A percentile compares a stretch with the other conserved stretches of the same genome.
These are phyloP conservation scores for Lutjanus argentimaculatus DNA, from an alignment of 2,797 vertebrate genomes.

Conservation along the genomic window DNA sequence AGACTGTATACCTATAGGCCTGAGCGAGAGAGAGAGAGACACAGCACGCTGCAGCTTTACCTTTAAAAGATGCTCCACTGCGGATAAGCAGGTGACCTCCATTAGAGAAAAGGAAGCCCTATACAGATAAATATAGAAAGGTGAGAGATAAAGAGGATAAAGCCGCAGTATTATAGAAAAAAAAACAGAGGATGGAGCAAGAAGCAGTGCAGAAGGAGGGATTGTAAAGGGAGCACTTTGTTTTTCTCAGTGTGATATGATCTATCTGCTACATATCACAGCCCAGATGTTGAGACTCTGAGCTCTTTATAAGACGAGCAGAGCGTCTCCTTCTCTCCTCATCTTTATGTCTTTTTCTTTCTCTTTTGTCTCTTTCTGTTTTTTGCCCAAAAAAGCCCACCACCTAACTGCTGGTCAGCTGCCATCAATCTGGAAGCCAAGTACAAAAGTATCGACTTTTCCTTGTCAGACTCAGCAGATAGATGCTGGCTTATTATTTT, in stretches of 20 bases:
- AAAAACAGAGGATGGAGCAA: conserved; percentile 37
- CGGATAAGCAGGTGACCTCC: conserved; percentile 62
- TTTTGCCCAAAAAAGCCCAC: conserved; percentile 38
- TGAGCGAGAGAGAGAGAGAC: conserved; percentile 2
- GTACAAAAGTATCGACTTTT: conserved; percentile 75
- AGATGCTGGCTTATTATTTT: conserved; percentile 74
- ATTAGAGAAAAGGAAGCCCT: conserved; percentile 50
- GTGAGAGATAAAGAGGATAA: conserved; percentile 64
- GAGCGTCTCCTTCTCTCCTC: conserved; percentile 40
- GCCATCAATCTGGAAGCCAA: conserved; percentile 72
- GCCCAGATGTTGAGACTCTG: conserved; percentile 63
- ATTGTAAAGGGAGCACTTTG: conserved; percentile 43
- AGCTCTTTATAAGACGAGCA: conserved; percentile 63
- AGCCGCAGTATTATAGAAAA: conserved; percentile 51
- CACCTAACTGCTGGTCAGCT: conserved; percentile 55
- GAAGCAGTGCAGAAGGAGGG: conserved; percentile 31
- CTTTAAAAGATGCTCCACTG: conserved; percentile 52
- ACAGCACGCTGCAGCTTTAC: conserved; percentile 25
- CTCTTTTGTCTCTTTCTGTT: conserved; percentile 41
- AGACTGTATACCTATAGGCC: conserved; percentile 11
- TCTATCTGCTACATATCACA: conserved; percentile 65
- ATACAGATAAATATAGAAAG: conserved; percentile 64
- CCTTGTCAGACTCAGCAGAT: conserved; percentile 68
- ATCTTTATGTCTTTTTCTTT: conserved; percentile 38
- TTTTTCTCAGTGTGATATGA: conserved; percentile 68